Base-by-base conservation (phyloP, 1,140 invertebrate genomes). In the Brachionus manjavacas region DNA sequence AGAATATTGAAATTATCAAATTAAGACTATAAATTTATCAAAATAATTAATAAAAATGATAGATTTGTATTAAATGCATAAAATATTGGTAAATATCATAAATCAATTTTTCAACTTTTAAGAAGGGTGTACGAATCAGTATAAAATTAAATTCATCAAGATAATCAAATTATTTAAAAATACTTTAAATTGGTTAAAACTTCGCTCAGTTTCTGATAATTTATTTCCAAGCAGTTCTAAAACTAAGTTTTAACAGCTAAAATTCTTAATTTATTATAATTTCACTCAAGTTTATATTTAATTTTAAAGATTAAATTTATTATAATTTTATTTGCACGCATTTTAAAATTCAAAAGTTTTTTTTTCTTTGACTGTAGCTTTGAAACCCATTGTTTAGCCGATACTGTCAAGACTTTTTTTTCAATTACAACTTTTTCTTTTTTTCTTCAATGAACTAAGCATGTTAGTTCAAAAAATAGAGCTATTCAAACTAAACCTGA, bases 301-400 rank as follows among this genome's bases (percentile, higher is more conserved):
- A 23, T 60, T 74, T 74, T 35, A 1, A 74, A 76, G 72, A 76
- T 76, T 76, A 28, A 23, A 49, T 76, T 76, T 76, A 76, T 76
- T 46, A 76, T 76, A 76, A 76, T 76, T 52, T 49, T 76, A 76
- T 76, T 49, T 52, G 72, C 72, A 76, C 41, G 72, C 72, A 76
- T 76, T 76, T 20, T 9, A 49, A 74, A n/a, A 41, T 74, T 41
- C 43, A 74, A 41, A 74, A 41, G 16, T 74, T 74, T 74, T 35
- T n/a, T 31, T 41, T 43, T 23, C 35, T 43, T 41, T 43, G 11
- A 16, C 39, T 74, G 11, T 68, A 28, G n/a, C 31, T n/a, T n/a
- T 68, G 66, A 68, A 68, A 68, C 66, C 66, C 4, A 68, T 68
- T 31, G 31, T 68, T 39, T 68, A 68, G n/a, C 66, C 31, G 28